A percentile compares a stretch with the other conserved stretches of the same genome.
phyloP scores from a whole-genome alignment of 2,888 invertebrate genomes.

The Falcaria lacertinaria region DNA sequence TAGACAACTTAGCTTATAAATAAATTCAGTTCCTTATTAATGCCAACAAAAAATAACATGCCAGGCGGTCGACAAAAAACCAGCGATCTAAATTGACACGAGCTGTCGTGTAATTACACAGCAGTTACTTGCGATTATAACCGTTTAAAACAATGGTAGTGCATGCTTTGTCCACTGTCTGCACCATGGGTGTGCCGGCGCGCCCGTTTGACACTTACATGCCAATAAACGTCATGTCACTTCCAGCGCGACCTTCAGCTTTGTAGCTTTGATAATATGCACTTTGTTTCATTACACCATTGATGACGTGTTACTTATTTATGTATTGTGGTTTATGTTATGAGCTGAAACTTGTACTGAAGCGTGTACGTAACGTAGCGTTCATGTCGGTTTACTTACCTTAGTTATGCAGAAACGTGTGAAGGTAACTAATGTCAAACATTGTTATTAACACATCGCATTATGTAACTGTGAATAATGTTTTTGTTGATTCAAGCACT shows the following conservation, averaged over 20 bases:
- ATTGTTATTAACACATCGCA: neutral
- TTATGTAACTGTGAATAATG: neutral
- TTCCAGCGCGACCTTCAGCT: conserved; percentile 13
- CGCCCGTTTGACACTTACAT: conserved; percentile 18
- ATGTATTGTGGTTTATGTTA: too few species aligned
- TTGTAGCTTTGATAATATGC: conserved; percentile 4
- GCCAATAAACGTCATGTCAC: conserved; percentile 11
- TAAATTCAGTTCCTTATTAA: neutral
- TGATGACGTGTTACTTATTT: too few species aligned
- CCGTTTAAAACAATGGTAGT: conserved; percentile 7
- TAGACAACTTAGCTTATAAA: too few species aligned
- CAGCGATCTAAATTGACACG: neutral
- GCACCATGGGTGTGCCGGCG: conserved; percentile 7
- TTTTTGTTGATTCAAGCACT: neutral
- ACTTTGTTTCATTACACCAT: conserved; percentile 2
- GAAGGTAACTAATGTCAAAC: too few species aligned
- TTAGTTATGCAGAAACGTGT: too few species aligned
- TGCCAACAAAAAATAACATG: neutral
- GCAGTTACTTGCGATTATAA: conserved; percentile 4
- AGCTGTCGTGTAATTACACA: conserved; percentile 1
- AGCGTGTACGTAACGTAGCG: too few species aligned
- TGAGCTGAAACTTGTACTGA: too few species aligned
- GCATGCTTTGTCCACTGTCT: neutral
- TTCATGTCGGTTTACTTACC: too few species aligned
- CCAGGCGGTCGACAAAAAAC: neutral